Base-by-base conservation (phyloP, 2,113 vertebrate genomes). In the Daphoenositta chrysoptera region DNA sequence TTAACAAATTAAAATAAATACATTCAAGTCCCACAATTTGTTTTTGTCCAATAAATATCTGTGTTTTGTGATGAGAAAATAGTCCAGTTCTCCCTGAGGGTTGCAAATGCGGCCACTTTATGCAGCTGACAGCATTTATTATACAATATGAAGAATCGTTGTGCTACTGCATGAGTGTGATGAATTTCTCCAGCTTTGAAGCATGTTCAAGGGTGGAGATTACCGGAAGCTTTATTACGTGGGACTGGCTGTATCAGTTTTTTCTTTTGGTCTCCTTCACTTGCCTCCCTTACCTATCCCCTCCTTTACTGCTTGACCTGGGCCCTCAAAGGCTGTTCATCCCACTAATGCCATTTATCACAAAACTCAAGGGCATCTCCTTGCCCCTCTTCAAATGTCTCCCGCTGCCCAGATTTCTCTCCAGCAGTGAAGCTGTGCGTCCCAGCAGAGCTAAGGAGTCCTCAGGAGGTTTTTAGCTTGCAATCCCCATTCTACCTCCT, bases 111-210 rank as follows among this genome's bases (percentile, higher is more conserved):
- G 33, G 27, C 88, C 93, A 83, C 84, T 96, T 95, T 15, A 70
- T 27, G 31, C 31, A 83, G 27, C 71, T 96, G 93, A 91, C 82
- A 89, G 53, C 70, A 87, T 96, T 94, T 94, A 61, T 95, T 96
- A 94, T 73, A 94, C 82, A 96, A 39, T 77, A 51, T 93, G 90
- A 96, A 90, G 50, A 90, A 91, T 63, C 6, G 9, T 33, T 61
- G 51, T 1, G 2, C 79, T 90, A 44, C 70, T 90, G 26, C 50
- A 73, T 51, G 61, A 77, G 30, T 68, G 18, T 68, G 78, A 87
- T 71, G 20, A 80, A 93, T 77, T 75, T 73, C 72, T 72, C 39
- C 21, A 60, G 37, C 1, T 9, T 16, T 54, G 37, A 84, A 82
- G 22, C 1, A 0, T 86, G 35, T 65, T 91, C 30, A 58, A 30